Percentiles rank a stretch among this genome's conserved stretches.
Evolutionary conservation across 2,888 invertebrate species (phyloP).

Genomic region (Ophonus ardosiacus): DNA sequence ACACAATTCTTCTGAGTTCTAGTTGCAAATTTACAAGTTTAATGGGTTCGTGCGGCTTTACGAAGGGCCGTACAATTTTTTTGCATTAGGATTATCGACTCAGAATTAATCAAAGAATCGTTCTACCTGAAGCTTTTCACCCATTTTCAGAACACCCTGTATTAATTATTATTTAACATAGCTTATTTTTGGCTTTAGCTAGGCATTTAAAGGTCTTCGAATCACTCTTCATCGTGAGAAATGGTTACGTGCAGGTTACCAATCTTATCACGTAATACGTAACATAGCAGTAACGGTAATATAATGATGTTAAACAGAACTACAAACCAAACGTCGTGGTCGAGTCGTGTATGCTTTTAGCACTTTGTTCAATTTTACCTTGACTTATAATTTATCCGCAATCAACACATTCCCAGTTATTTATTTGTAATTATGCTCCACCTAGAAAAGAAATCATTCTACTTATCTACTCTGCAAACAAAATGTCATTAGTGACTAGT

Average conservation of each 20-base stretch:
- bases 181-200: neutral
- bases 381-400: conserved; percentile 30
- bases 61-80: no score
- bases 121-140: no score
- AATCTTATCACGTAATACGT: conserved; percentile 25
- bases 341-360: conserved; percentile 8
- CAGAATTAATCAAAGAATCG: no score
- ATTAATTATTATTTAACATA: no score
- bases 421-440: conserved; percentile 7
- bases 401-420: conserved; percentile 13
- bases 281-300: conserved; percentile 26
- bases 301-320: conserved; percentile 31
- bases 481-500: conserved; percentile 12
- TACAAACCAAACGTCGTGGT: neutral
- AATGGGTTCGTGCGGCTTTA: no score
- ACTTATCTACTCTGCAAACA: neutral
- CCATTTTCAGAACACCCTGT: no score
- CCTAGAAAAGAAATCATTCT: neutral
- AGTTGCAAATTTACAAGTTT: no score
- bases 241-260: neutral
- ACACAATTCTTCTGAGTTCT: no score
- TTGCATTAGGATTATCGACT: no score
- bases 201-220: neutral
- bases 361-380: conserved; percentile 18
- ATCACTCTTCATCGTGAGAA: neutral